Evolutionary conservation across 2,113 vertebrate species (phyloP).

Genomic region (Porphyrio hochstetteri): DNA sequence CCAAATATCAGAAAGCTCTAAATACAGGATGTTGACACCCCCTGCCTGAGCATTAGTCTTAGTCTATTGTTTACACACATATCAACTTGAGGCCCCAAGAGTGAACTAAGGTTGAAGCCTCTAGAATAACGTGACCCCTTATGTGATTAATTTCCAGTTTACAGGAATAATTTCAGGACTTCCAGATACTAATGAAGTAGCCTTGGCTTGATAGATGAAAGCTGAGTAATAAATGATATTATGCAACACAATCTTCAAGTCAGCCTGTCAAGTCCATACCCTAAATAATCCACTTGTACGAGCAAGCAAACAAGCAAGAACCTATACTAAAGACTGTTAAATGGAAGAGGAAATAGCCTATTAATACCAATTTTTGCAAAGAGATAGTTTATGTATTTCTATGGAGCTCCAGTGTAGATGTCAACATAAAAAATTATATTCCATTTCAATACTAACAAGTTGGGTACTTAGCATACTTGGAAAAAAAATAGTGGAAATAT

Average conservation of each 20-base stretch:
- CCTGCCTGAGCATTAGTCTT: background rate
- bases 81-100: background rate
- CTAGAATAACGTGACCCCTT: background rate
- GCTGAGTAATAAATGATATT: slow-evolving; percentile 2
- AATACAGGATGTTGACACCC: background rate
- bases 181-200: background rate
- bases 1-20: background rate
- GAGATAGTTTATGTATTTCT: background rate
- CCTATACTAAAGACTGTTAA: background rate
- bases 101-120: background rate
- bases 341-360: slow-evolving; percentile 31
- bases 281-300: background rate
- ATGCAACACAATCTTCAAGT: background rate
- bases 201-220: background rate
- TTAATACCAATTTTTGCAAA: slow-evolving; percentile 41
- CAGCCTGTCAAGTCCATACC: background rate
- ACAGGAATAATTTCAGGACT: background rate
- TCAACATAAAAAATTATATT: slow-evolving; percentile 57
- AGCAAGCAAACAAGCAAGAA: background rate
- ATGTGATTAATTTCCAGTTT: slow-evolving; percentile 4
- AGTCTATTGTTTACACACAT: background rate
- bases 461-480: slow-evolving; percentile 1
- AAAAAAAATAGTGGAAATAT: slow-evolving; percentile 39
- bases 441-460: slow-evolving; percentile 43
- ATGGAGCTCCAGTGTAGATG: slow-evolving; percentile 37